Percentiles rank a stretch among this genome's conserved stretches.
phyloP scores from a whole-genome alignment of 2,888 invertebrate species.

The Beris chalybata region DNA sequence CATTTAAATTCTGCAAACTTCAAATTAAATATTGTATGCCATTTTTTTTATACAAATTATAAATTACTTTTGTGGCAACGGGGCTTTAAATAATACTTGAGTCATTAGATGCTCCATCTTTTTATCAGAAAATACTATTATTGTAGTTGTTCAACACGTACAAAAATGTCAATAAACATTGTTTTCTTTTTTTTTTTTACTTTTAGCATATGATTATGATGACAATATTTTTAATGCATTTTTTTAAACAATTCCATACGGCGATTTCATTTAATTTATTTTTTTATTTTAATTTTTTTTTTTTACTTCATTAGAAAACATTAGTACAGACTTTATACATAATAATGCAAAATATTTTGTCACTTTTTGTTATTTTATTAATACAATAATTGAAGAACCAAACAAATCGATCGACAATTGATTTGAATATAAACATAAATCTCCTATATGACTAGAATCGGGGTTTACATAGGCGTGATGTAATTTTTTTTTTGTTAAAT shows the following conservation, averaged over 20 bases:
- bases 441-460: constrained; percentile 38
- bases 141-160: too few species aligned
- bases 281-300: constrained; percentile 8
- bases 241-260: constrained; percentile 38
- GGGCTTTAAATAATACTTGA: too few species aligned
- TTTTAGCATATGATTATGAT: constrained; percentile 24
- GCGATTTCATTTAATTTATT: constrained; percentile 29
- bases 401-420: constrained; percentile 10
- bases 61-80: too few species aligned
- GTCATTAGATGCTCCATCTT: too few species aligned
- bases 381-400: constrained; percentile 10
- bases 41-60: too few species aligned
- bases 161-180: constrained; percentile 4
- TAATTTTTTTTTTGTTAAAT: constrained; percentile 15
- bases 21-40: too few species aligned
- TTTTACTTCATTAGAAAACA: constrained; percentile 10
- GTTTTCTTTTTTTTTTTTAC: constrained; percentile 3
- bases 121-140: too few species aligned
- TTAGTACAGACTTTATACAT: constrained; percentile 20
- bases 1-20: too few species aligned
- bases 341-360: constrained; percentile 10
- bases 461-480: constrained; percentile 18
- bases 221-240: constrained; percentile 27
- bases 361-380: neutral
- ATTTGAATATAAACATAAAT: constrained; percentile 24